These are phyloP conservation scores for Oreochromis aureus DNA, from an alignment of 2,113 vertebrate genomes.

Conservation along the genomic window DNA sequence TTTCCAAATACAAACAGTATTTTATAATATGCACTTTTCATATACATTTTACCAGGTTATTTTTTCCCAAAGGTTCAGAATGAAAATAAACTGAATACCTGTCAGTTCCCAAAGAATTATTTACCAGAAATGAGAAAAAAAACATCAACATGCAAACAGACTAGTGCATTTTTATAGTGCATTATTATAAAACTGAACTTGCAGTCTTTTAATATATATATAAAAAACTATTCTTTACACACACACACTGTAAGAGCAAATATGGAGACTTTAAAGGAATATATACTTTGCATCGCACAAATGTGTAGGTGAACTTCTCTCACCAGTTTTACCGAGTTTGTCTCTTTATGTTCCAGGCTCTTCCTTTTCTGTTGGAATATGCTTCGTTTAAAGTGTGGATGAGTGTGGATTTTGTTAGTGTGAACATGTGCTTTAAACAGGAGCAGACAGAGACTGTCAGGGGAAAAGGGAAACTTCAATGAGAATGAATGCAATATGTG, in stretches of 20 bases:
- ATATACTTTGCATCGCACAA: not conserved
- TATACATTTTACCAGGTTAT: not conserved
- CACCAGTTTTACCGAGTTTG: not conserved
- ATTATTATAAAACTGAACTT: not conserved
- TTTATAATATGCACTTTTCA: not conserved
- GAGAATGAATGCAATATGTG: constrained; percentile 38
- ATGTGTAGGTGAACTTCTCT: not conserved
- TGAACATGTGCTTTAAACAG: not conserved
- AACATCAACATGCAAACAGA: not conserved
- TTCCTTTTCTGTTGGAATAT: not conserved
- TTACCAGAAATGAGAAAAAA: not conserved
- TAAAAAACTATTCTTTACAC: not conserved
- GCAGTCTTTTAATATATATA: not conserved
- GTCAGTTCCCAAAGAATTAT: not conserved
- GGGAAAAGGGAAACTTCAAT: constrained; percentile 31
- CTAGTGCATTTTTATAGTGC: not conserved
- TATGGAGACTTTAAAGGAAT: not conserved
- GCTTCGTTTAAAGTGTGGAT: not conserved
- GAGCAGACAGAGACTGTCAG: not conserved
- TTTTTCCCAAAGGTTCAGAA: not conserved
- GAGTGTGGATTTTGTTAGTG: not conserved
- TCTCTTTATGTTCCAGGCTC: not conserved
- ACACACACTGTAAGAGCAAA: not conserved
- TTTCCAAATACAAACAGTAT: not conserved
- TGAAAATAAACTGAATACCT: too few relatives aligned